These are phyloP conservation scores for Arnoldichthys spilopterus DNA, from an alignment of 2,797 vertebrate genomes.

Conservation along the genomic window DNA sequence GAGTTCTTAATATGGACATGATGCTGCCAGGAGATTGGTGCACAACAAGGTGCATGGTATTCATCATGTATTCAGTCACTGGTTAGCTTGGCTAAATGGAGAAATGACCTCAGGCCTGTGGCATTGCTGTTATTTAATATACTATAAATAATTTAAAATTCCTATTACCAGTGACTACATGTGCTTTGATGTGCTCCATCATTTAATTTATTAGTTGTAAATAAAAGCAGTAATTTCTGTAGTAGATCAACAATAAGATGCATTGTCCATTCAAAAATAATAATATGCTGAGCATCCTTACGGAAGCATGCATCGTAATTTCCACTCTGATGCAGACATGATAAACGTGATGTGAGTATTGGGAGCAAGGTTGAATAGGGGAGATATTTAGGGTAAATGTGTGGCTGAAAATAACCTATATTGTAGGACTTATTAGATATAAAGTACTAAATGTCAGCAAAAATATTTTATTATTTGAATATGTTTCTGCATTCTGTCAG, in stretches of 20 bases:
- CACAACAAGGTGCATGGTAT: too few species aligned
- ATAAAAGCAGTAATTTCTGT: too few species aligned
- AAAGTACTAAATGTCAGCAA: not conserved
- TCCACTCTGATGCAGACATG: not conserved
- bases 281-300: too few species aligned
- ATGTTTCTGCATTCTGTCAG: not conserved
- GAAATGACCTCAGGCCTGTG: not conserved
- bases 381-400: too few species aligned
- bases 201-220: too few species aligned
- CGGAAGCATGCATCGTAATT: too few species aligned
- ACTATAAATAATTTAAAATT: not conserved
- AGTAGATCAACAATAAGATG: too few species aligned
- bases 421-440: not conserved
- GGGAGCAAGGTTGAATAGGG: too few species aligned
- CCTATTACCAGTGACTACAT: not conserved
- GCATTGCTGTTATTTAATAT: not conserved
- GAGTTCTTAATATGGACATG: too few species aligned
- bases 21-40: too few species aligned
- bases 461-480: not conserved
- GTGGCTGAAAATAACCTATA: not conserved
- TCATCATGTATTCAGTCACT: not conserved
- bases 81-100: not conserved
- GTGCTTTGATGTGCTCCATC: not conserved
- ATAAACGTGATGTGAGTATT: not conserved
- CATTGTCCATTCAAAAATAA: too few species aligned